These are phyloP conservation scores for Dicyrtoma fusca DNA, from an alignment of 2,888 invertebrate genomes.

Conservation along the genomic window DNA sequence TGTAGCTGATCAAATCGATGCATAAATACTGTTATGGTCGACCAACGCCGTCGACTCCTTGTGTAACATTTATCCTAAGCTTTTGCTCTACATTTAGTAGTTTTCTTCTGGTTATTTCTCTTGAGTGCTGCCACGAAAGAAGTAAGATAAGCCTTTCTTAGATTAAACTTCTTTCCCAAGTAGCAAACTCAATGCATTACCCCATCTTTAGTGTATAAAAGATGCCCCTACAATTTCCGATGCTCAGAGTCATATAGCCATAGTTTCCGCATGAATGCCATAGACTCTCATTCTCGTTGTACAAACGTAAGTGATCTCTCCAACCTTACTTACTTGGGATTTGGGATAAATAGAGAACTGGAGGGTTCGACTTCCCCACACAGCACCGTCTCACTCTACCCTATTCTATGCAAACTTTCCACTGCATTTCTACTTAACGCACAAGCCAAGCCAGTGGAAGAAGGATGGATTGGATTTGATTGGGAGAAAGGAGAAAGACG, in stretches of 20 bases:
- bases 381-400: neutral
- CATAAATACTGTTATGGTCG: too few relatives aligned
- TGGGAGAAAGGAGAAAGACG: conserved; percentile 10
- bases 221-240: too few relatives aligned
- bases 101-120: conserved; percentile 13
- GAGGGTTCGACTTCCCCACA: conserved; percentile 27
- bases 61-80: too few relatives aligned
- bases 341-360: conserved; percentile 34
- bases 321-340: conserved; percentile 24
- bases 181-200: neutral
- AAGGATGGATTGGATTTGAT: conserved; percentile 29
- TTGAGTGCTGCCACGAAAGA: neutral
- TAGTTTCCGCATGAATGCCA: conserved; percentile 31
- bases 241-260: too few relatives aligned
- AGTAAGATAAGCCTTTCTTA: neutral
- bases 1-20: too few relatives aligned
- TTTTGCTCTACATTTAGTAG: too few relatives aligned
- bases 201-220: neutral
- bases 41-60: too few relatives aligned
- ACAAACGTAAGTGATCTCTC: conserved; percentile 19
- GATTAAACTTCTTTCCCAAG: too few relatives aligned
- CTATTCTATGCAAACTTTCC: neutral
- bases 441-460: neutral
- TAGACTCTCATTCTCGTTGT: conserved; percentile 3
- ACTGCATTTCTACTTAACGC: conserved; percentile 4